Conservation (phyloP, 2,797 vertebrate genomes). For the Sitta carolinensis region DNA sequence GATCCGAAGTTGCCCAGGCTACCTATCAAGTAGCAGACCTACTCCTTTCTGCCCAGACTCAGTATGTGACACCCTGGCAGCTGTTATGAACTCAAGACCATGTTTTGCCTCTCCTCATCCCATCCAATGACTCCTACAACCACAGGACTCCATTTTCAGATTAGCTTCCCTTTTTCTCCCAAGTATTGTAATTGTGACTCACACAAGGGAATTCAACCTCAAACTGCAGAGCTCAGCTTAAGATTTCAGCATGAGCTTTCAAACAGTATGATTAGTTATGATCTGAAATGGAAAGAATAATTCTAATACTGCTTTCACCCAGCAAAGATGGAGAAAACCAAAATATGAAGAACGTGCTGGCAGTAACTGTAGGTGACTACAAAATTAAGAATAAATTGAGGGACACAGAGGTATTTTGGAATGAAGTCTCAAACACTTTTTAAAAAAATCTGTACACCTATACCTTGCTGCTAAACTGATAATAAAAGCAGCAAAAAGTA, state of each 20-base stretch:
- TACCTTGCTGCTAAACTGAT: neutral
- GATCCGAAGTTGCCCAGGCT: neutral
- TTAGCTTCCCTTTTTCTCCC: neutral
- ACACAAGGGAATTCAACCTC: neutral
- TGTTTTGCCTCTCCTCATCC: neutral
- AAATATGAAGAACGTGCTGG: neutral
- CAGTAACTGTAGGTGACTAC: neutral
- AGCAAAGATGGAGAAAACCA: neutral
- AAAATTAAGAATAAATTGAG: neutral
- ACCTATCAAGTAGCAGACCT: neutral
- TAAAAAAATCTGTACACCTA: neutral
- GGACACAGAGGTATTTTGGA: neutral
- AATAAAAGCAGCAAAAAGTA: neutral
- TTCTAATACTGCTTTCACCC: neutral
- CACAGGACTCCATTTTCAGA: neutral
- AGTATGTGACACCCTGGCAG: neutral
- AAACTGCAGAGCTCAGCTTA: neutral
- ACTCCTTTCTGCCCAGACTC: neutral
- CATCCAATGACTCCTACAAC: neutral
- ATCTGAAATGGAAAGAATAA: neutral
- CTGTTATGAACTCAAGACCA: neutral
- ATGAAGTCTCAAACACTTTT: neutral
- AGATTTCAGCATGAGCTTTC: neutral
- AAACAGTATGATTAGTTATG: neutral
- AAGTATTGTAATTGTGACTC: accelerated